Evolutionary conservation across 2,797 vertebrate species (phyloP), one percentile per base, ranked within the genome.

Genomic region (Crypturellus tataupa): DNA sequence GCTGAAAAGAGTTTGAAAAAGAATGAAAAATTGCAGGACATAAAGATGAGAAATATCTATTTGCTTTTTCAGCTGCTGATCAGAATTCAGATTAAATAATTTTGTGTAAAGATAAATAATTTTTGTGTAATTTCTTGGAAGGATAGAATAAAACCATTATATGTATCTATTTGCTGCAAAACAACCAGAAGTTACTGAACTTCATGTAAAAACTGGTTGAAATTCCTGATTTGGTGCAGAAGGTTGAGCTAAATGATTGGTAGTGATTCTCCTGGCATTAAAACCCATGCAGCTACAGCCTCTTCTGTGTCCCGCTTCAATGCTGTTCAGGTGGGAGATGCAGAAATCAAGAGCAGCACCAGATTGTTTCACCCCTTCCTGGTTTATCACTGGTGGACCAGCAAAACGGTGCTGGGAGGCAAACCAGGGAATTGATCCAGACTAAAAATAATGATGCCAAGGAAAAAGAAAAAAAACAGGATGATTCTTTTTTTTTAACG

Each of bases 381-480:
- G 24, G 12, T 51, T 51, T 51, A 12, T 51, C 49, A 7, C 49
- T 51, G 24, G 25, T 25, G 49, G 49, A 51, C 85, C 87, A 95
- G 89, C 84, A 80, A 1, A 11, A 77, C 60, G 80, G 84, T 53
- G 77, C 68, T 82, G 44, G 80, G 78, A 85, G 53, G 86, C 75
- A 92, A 42, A 42, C 15, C 46, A 47, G 46, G 27, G 53, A 90
- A 68, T 88, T 90, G 94, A 95, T 80, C 71, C 79, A 85, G 91
- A 80, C 90, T 89, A 93, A 93, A 80, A 92, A 85, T 71, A 82
- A 31, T 73, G 80, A 4, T 64, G 95, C 87, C 94, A 96, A 92
- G 39, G 39, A 47, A 58, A 85, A 76, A 29, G 73, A 42, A n/a
- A n/a, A n/a, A n/a, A n/a, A n/a, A n/a, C n/a, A 2, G 0, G 3